Evolutionary conservation across 2,888 invertebrate genomes (phyloP).

Genomic region (Ischnura elegans): DNA sequence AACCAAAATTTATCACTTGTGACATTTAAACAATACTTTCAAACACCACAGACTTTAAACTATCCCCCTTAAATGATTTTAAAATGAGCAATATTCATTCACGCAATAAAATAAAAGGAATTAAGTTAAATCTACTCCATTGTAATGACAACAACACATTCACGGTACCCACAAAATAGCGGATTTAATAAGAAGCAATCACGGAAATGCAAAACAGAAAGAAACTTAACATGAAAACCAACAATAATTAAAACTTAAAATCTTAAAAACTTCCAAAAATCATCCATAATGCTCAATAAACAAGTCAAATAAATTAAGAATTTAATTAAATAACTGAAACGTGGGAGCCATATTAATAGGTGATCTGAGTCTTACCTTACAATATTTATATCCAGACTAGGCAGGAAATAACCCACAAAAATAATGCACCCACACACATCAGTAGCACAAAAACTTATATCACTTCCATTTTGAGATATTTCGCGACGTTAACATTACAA

Average conservation of each 20-base stretch:
- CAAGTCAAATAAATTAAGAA: not conserved
- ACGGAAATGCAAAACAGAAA: too few species aligned
- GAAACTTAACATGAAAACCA: too few species aligned
- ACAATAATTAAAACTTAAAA: not conserved
- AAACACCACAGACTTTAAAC: too few species aligned
- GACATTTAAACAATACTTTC: too few species aligned
- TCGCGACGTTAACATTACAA: slow-evolving; percentile 32
- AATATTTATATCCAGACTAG: slow-evolving; percentile 55
- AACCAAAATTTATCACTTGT: too few species aligned
- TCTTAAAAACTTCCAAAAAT: not conserved
- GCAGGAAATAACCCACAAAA: slow-evolving; percentile 56
- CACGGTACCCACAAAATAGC: too few species aligned
- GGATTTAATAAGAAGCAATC: too few species aligned
- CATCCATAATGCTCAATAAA: not conserved
- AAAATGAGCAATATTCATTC: too few species aligned
- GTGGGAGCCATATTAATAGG: slow-evolving; percentile 61
- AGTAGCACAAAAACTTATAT: slow-evolving; percentile 4
- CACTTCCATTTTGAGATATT: slow-evolving; percentile 43
- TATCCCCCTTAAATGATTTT: too few species aligned
- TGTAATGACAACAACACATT: too few species aligned
- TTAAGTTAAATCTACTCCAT: too few species aligned
- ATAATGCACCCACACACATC: slow-evolving; percentile 44
- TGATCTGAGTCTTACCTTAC: slow-evolving; percentile 47
- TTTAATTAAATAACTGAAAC: slow-evolving; percentile 40
- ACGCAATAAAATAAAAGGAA: too few species aligned